Conservation (phyloP, 2,113 vertebrate species). For the Oncorhynchus keta region DNA sequence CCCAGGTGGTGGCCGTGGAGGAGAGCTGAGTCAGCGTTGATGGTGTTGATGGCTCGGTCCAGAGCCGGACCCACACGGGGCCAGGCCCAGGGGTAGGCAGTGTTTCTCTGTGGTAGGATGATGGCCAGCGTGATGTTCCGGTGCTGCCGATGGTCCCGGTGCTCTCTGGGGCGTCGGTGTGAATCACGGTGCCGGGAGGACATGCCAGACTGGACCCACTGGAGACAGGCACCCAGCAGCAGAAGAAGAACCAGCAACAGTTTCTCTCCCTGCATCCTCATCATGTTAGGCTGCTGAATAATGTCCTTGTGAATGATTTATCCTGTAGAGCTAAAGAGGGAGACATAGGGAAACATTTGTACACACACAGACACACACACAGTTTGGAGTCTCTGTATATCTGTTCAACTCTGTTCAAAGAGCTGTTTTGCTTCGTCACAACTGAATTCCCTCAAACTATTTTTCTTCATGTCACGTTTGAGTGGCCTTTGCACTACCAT, state of each 20-base stretch:
- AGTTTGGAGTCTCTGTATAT: not conserved
- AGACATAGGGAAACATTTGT: slow-evolving; percentile 21
- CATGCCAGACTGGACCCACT: not conserved
- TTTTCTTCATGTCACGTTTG: slow-evolving; percentile 8
- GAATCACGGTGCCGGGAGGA: not conserved
- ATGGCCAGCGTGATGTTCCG: slow-evolving; percentile 81
- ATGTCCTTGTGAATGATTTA: not conserved
- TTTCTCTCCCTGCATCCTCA: slow-evolving; percentile 28
- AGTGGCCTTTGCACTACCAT: slow-evolving; percentile 17
- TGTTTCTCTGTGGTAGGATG: slow-evolving; percentile 84
- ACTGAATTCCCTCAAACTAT: slow-evolving; percentile 12
- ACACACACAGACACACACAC: not conserved
- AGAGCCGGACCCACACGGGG: slow-evolving; percentile 86
- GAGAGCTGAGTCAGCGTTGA: slow-evolving; percentile 71
- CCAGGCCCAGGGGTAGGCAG: slow-evolving; percentile 91
- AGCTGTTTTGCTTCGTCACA: slow-evolving; percentile 6
- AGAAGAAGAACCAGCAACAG: slow-evolving; percentile 56
- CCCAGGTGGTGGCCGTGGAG: slow-evolving; percentile 70
- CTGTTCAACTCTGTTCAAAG: not conserved
- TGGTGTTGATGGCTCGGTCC: slow-evolving; percentile 64
- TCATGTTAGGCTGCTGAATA: slow-evolving; percentile 12
- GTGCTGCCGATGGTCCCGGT: not conserved
- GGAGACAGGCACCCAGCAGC: not conserved
- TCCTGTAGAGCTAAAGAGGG: slow-evolving; percentile 13
- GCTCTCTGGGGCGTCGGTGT: slow-evolving; percentile 28